Evolutionary conservation across 2,888 invertebrate species (phyloP).

Genomic region (Acleris holmiana): DNA sequence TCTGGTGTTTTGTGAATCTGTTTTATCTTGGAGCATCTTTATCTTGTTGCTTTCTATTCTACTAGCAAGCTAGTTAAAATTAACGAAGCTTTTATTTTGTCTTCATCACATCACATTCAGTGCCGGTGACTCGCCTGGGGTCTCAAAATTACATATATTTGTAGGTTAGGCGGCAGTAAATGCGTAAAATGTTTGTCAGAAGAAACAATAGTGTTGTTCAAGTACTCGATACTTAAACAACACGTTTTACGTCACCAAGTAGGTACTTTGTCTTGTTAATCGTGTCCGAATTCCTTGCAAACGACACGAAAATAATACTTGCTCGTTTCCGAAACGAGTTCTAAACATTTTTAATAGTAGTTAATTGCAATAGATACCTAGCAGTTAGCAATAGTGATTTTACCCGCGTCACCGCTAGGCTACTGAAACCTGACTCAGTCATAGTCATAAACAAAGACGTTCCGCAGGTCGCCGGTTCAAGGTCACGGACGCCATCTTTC

Average conservation of each 20-base stretch:
- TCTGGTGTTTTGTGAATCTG: too few relatives aligned
- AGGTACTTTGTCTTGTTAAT: constrained; percentile 1
- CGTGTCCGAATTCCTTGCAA: not conserved
- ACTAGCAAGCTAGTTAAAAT: too few relatives aligned
- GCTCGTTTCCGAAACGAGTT: not conserved
- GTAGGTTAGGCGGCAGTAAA: too few relatives aligned
- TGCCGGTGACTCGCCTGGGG: too few relatives aligned
- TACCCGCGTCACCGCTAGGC: constrained; percentile 15
- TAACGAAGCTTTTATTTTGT: too few relatives aligned
- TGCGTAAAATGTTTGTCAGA: not conserved
- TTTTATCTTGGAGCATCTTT: too few relatives aligned
- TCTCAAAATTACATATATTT: too few relatives aligned
- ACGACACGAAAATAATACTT: not conserved
- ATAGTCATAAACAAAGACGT: constrained; percentile 34
- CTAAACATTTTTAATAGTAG: constrained; percentile 2
- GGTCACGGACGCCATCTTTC: constrained; percentile 41
- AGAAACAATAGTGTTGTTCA: not conserved
- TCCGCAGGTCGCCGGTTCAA: constrained; percentile 52
- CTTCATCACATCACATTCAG: too few relatives aligned
- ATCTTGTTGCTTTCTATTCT: too few relatives aligned
- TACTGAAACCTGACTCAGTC: constrained; percentile 34
- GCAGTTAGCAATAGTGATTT: constrained; percentile 18
- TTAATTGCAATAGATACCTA: constrained; percentile 1
- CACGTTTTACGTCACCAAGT: not conserved
- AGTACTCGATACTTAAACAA: not conserved